Base-by-base conservation (phyloP, 2,888 invertebrate species). In the Tethea ocularis region DNA sequence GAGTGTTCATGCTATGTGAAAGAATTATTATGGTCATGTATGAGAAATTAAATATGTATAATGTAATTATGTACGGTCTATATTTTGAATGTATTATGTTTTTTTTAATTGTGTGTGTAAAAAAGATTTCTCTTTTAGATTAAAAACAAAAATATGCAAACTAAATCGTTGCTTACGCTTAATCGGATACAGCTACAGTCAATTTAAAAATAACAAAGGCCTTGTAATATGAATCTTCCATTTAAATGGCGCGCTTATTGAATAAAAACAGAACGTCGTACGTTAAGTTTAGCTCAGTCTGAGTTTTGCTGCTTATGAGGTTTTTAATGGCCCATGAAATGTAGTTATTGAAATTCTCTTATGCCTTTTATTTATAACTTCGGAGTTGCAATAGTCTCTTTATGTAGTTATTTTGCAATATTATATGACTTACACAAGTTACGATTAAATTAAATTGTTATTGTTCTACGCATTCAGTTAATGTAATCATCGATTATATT, bases 281-380 rank as follows among this genome's bases (percentile, higher is more conserved):
- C 75, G 71, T 75, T 74, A 1, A 26, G 26, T 26, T 26, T 26
- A 13, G 0, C 8, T 29, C 10, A 69, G 71, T 69, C 69, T 75
- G 78, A 80, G 80, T 82, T 77, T 80, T 74, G 79, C 82, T 74
- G 82, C 77, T 82, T 82, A 82, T 84, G 78, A 74, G 75, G 71
- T 78, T 85, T 83, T 86, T 86, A 86, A 88, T 87, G 83, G 79
- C 67, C 78, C 87, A 78, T 86, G 83, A 87, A 87, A 86, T 83
- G 81, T 83, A 82, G 79, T 81, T 85, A 85, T 78, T 75, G 69
- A 58, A 71, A 73, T 68, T 71, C 57, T 63, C 74, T 71, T 69
- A 70, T 63, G 17, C 17, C 7, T 20, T 20, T n/a, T 20, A 46
- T 4, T 4, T n/a, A 38, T 38, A 41, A 46, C 20, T 17, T 20